Conservation (phyloP, 2,888 invertebrate genomes). For the Polyommatus iphigenia region DNA sequence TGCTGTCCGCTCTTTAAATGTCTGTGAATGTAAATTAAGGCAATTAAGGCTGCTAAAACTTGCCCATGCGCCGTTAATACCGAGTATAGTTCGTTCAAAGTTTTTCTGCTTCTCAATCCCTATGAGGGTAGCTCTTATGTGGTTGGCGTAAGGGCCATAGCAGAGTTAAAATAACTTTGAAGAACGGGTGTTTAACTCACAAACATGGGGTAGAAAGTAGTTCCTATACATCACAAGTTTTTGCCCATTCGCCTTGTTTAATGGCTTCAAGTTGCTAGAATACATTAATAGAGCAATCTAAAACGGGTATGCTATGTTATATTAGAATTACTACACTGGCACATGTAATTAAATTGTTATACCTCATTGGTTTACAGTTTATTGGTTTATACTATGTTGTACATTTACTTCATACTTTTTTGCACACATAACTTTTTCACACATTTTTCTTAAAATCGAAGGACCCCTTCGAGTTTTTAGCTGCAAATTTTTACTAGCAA, state of each 20-base stretch:
- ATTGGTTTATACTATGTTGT: not conserved
- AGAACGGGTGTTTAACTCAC: not conserved
- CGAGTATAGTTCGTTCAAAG: not conserved
- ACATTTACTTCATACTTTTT: not conserved
- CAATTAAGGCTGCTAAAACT: constrained; percentile 9
- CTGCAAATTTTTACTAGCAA: too few relatives aligned
- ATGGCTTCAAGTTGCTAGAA: constrained; percentile 17
- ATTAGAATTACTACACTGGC: not conserved
- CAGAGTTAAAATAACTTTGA: not conserved
- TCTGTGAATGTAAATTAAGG: constrained; percentile 8
- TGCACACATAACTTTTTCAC: not conserved
- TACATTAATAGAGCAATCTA: constrained; percentile 16
- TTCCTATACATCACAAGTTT: constrained; percentile 11
- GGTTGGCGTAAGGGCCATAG: not conserved
- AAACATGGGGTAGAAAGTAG: constrained; percentile 10
- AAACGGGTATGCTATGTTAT: constrained; percentile 7
- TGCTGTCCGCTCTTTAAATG: constrained; percentile 13
- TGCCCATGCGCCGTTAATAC: not conserved
- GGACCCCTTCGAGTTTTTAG: too few relatives aligned
- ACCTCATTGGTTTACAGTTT: constrained; percentile 6
- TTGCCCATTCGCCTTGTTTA: constrained; percentile 3
- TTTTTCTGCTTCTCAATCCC: not conserved
- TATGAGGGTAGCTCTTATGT: not conserved
- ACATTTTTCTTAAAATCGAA: not conserved
- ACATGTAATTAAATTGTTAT: not conserved